Evolutionary conservation across 2,888 invertebrate genomes (phyloP), one percentile per base, ranked within the genome.

Genomic region (Peribatodes rhomboidaria): DNA sequence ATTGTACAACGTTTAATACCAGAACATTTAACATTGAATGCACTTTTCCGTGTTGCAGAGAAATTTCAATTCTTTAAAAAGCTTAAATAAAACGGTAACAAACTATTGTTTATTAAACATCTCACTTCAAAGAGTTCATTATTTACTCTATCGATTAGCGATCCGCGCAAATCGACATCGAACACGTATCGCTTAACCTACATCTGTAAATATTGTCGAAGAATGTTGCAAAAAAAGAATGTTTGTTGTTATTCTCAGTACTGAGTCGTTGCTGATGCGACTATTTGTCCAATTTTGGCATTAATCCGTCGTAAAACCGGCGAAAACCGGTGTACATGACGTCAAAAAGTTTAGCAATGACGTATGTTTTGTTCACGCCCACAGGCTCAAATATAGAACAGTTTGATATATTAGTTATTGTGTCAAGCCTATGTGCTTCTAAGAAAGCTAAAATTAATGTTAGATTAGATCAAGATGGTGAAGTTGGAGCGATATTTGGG

Each of bases 181-280:
- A 76, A 77, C 76, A 79, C 71, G 73, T 70, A 65, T 65, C 74
- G 47, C 75, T 72, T 75, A 77, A 74, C 78, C 80, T 78, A 76
- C 71, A 76, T 81, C 61, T 41, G 42, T 20, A 54, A 42, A 63
- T 44, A 79, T 75, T 78, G 69, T 68, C 55, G 60, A 55, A 67
- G 69, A 72, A 67, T 59, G 66, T 69, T 54, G 69, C 73, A 76
- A 76, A 78, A 77, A 78, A 74, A 67, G n/a, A 67, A 61, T 81
- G 70, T 76, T 76, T 78, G 72, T 72, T 70, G 60, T 70, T 67
- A 68, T 77, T 79, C 78, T 76, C 67, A 73, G 75, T 78, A 76
- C 71, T 65, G 57, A 75, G 71, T 69, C 74, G 61, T 69, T 0
- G n/a, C 72, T 61, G 69, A 68, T 74, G 70, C 70, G 67, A 75